Conservation (phyloP, 2,113 vertebrate genomes). For the Brachyhypopomus occidentalis region DNA sequence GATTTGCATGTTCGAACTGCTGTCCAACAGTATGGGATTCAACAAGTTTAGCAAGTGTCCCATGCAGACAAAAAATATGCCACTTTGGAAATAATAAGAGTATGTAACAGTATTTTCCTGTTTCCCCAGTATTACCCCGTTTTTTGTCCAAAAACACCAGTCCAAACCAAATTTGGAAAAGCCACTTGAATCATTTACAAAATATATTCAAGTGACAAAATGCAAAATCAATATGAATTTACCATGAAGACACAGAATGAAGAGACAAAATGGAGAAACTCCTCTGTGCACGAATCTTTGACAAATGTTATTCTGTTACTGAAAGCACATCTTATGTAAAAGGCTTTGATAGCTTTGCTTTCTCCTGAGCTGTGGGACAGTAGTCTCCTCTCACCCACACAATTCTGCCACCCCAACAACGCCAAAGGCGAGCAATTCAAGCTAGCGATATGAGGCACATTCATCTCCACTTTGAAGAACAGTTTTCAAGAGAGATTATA, state of each 20-base stretch:
- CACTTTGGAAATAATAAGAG: neutral
- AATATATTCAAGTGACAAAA: neutral
- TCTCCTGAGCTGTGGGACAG: conserved; percentile 3
- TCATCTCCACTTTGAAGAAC: neutral
- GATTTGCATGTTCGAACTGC: neutral
- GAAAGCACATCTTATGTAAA: neutral
- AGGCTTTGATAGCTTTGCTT: neutral
- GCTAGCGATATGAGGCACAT: neutral
- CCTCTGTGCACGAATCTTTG: neutral
- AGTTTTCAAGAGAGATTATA: conserved; percentile 1
- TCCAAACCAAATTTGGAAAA: neutral
- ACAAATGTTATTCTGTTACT: conserved; percentile 1
- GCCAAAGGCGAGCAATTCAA: neutral
- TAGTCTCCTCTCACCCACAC: neutral
- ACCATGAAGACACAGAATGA: neutral
- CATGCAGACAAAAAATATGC: neutral
- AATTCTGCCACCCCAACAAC: neutral
- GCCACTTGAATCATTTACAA: neutral
- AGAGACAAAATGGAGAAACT: neutral
- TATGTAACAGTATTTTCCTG: neutral
- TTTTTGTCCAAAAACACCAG: neutral
- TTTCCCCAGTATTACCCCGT: neutral
- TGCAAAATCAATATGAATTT: neutral
- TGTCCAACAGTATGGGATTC: too few species aligned
- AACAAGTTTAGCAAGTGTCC: neutral